Evolutionary conservation across 2,113 vertebrate species (phyloP).

Genomic region (Calyptommatus sinebrachiatus): DNA sequence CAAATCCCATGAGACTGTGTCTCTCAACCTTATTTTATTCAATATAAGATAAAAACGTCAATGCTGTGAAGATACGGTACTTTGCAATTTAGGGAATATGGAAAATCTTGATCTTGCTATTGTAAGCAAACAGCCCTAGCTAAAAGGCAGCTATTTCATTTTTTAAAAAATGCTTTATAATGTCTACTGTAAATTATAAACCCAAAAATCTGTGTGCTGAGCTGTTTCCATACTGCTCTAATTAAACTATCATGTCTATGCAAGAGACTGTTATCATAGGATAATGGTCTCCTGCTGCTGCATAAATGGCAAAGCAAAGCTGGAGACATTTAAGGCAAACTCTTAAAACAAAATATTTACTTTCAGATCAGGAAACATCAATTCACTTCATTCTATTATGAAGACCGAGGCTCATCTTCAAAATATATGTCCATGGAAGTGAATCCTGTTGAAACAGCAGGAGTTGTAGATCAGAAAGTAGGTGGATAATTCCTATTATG

Average conservation of each 20-base stretch:
- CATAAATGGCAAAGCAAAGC: conserved; percentile 48
- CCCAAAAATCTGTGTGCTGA: conserved; percentile 25
- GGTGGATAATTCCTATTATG: conserved; percentile 31
- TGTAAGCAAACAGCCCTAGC: neutral
- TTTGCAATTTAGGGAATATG: neutral
- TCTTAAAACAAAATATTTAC: conserved; percentile 53
- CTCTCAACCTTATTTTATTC: neutral
- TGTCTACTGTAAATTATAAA: conserved; percentile 7
- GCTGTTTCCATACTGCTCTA: conserved; percentile 49
- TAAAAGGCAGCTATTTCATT: neutral
- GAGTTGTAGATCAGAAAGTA: neutral
- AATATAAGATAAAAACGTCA: neutral
- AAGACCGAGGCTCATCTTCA: neutral
- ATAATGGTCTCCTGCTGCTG: conserved; percentile 60
- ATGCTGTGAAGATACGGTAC: neutral
- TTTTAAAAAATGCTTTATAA: no score
- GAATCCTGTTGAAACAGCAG: neutral
- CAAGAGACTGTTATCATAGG: conserved; percentile 57
- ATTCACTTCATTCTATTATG: conserved; percentile 35
- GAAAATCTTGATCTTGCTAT: neutral
- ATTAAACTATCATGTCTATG: conserved; percentile 50
- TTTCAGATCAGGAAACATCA: conserved; percentile 35
- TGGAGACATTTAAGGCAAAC: conserved; percentile 55
- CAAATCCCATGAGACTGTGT: neutral
- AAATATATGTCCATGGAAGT: neutral